Evolutionary conservation across 2,797 vertebrate genomes (phyloP), one percentile per base, ranked within the genome.

Genomic region (Basileuterus tristriatus): DNA sequence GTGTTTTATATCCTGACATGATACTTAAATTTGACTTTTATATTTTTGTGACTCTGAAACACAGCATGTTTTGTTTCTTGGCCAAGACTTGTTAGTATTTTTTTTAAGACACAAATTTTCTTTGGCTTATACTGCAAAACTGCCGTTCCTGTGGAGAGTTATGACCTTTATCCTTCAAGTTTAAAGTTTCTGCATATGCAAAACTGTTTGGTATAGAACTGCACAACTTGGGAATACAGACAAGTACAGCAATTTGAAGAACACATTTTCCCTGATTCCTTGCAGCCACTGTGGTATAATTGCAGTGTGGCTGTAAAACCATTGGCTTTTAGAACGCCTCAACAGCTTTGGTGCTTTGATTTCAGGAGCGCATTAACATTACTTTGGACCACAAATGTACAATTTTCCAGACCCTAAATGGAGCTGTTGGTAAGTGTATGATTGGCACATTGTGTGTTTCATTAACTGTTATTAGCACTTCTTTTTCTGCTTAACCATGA

Each of bases 381-480:
- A 99, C 99, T 69, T 97, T 99, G 98, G 99, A 99, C 97, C 99
- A 99, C 97, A 99, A 98, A 96, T 99, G 99, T 96, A 97, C 98
- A 94, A 99, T 99, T 98, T 99, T 99, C 97, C 99, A 99, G 98
- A 98, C 99, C 83, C 97, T 99, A 87, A 99, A 99, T 78, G 99
- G 99, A 87, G 99, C 99, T 63, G 87, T 99, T 90, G 99, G 99
- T 99, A 98, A 93, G 98, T 71, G n/a, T 77, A 12, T 39, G 77
- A 23, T 63, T 65, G 84, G 15, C 22, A 37, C 6, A 0, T 69
- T 81, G 9, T 72, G 29, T 77, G 12, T 89, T 92, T 59, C 34
- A 59, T 55, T 92, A 91, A 34, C 12, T 76, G 14, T 53, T 87
- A 11, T 34, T 82, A 59, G 60, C 19, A 20, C 11, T 87, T 64